Evolutionary conservation across 2,113 vertebrate genomes (phyloP).

Genomic region (Carassius carassius): DNA sequence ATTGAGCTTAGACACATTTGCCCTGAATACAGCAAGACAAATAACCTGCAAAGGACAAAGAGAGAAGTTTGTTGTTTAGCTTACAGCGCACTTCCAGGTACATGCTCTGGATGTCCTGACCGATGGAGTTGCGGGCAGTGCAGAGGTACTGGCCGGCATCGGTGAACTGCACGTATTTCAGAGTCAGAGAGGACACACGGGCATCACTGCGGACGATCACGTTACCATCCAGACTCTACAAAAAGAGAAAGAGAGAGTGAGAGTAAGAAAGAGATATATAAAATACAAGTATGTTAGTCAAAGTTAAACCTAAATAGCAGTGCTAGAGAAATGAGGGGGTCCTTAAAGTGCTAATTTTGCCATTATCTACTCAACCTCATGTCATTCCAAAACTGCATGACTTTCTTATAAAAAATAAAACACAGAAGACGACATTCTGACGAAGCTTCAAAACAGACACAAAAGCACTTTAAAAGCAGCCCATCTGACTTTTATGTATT

Average conservation of each 20-base stretch:
- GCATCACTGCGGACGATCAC: constrained; percentile 89
- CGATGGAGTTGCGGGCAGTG: constrained; percentile 92
- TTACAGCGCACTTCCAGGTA: constrained; percentile 97
- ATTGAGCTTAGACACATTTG: not conserved
- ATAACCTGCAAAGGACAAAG: not conserved
- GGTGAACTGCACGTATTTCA: constrained; percentile 94
- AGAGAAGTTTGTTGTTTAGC: constrained; percentile 50
- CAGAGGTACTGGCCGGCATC: constrained; percentile 94
- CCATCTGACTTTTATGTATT: too few relatives aligned
- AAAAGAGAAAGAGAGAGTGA: not conserved
- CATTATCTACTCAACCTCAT: too few relatives aligned
- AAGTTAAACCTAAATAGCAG: too few relatives aligned
- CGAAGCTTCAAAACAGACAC: too few relatives aligned
- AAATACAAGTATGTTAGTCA: too few relatives aligned
- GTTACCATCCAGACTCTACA: constrained; percentile 87
- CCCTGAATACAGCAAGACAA: not conserved
- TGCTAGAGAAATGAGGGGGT: too few relatives aligned
- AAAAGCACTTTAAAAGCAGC: too few relatives aligned
- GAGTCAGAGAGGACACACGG: constrained; percentile 89
- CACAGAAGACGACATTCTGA: too few relatives aligned
- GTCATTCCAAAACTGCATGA: too few relatives aligned
- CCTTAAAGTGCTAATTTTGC: too few relatives aligned
- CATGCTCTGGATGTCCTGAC: constrained; percentile 88
- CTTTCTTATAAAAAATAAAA: too few relatives aligned
- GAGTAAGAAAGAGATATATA: too few relatives aligned